Percentiles rank a stretch among this genome's conserved stretches.
Evolutionary conservation across 2,888 invertebrate genomes (phyloP).

Genomic region (Schrankia costaestrigalis): DNA sequence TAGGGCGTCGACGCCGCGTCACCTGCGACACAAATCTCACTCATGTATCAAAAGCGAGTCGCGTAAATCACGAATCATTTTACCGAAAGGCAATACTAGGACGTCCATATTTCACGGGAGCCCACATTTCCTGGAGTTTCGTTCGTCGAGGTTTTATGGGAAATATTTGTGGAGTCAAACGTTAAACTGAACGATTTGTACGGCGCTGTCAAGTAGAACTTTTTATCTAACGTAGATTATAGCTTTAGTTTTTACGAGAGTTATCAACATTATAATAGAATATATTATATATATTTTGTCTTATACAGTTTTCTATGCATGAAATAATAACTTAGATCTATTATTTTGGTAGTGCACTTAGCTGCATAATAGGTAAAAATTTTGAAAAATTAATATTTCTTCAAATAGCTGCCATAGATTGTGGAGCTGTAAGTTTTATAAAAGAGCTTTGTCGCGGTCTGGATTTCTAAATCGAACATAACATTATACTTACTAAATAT

Average conservation of each 20-base stretch:
- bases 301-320: no score
- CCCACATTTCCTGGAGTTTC: slow-evolving; percentile 49
- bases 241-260: slow-evolving; percentile 9
- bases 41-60: slow-evolving; percentile 57
- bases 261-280: slow-evolving; percentile 5
- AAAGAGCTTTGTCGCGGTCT: no score
- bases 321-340: no score
- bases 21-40: slow-evolving; percentile 55
- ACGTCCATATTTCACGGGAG: slow-evolving; percentile 55
- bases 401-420: no score
- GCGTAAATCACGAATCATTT: slow-evolving; percentile 69
- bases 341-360: no score
- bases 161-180: slow-evolving; percentile 59
- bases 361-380: no score
- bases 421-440: no score
- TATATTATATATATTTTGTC: no score
- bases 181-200: slow-evolving; percentile 32
- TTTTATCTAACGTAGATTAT: slow-evolving; percentile 4
- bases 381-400: no score
- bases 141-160: slow-evolving; percentile 46
- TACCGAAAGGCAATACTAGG: slow-evolving; percentile 55
- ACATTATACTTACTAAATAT: no score
- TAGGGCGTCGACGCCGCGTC: slow-evolving; percentile 33
- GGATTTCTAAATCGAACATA: no score
- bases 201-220: slow-evolving; percentile 11